Evolutionary conservation across 2,888 invertebrate species (phyloP).

Genomic region (Torymus texanus): DNA sequence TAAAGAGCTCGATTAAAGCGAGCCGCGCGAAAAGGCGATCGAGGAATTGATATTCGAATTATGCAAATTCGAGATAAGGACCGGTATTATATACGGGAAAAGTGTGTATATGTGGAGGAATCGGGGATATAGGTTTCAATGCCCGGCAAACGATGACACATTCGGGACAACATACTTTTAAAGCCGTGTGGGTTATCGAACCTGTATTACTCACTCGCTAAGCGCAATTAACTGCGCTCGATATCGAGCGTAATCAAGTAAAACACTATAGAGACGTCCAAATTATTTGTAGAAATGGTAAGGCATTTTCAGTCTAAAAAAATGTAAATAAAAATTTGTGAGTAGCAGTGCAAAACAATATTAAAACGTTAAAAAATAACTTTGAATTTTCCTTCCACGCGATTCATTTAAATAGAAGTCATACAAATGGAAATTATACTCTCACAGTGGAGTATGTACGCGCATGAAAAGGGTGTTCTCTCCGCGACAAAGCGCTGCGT

Average conservation of each 20-base stretch:
- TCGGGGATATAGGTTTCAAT: conserved; percentile 35
- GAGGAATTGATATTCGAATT: conserved; percentile 29
- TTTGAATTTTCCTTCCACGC: no score
- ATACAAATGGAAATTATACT: no score
- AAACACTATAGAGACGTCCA: no score
- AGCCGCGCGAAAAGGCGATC: background rate
- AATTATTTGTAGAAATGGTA: no score
- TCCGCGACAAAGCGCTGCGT: background rate
- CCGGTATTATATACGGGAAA: background rate
- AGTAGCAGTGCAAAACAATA: no score
- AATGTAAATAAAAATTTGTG: no score
- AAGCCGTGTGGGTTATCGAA: conserved; percentile 49
- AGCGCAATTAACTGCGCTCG: conserved; percentile 43
- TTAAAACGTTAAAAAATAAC: no score
- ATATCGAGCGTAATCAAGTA: no score
- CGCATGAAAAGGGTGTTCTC: background rate
- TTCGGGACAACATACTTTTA: conserved; percentile 41
- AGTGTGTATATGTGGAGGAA: background rate
- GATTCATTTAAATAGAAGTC: no score
- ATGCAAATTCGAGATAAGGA: conserved; percentile 35
- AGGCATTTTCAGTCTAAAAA: no score
- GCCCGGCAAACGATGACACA: conserved; percentile 43
- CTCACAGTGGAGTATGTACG: background rate
- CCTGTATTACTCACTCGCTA: conserved; percentile 42
- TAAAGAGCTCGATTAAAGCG: background rate